Evolutionary conservation across 2,113 vertebrate genomes (phyloP).

Genomic region (Percopsis transmontana): DNA sequence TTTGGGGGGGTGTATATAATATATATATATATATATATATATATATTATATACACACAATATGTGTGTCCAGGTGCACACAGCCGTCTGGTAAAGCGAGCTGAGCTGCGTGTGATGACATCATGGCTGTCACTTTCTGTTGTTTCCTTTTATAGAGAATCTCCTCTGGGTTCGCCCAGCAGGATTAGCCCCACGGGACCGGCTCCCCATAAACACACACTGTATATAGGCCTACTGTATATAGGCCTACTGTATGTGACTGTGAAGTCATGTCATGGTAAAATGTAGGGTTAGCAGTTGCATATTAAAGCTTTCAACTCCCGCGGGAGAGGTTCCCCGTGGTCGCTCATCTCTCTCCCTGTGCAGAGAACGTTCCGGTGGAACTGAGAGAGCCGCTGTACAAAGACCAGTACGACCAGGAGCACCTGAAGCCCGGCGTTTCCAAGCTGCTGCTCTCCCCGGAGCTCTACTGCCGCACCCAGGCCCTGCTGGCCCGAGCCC

Average conservation of each 20-base stretch:
- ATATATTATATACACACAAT: too few species aligned
- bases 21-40: too few species aligned
- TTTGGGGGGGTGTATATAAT: too few species aligned
- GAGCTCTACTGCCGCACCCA: constrained; percentile 85
- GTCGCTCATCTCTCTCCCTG: too few species aligned
- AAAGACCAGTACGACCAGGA: constrained; percentile 85
- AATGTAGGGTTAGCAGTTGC: too few species aligned
- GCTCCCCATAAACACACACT: too few species aligned
- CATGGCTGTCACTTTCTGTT: constrained; percentile 34
- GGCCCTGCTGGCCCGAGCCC: constrained; percentile 67
- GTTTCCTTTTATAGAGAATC: constrained; percentile 6
- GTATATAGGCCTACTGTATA: too few species aligned
- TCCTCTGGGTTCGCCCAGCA: neutral
- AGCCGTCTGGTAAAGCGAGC: constrained; percentile 17
- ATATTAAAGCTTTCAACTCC: too few species aligned
- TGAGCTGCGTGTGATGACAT: constrained; percentile 60
- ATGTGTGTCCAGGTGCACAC: constrained; percentile 5
- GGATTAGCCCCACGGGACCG: too few species aligned
- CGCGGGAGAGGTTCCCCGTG: too few species aligned
- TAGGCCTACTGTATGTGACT: too few species aligned
- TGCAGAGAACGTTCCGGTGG: constrained; percentile 82
- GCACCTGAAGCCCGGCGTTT: constrained; percentile 83
- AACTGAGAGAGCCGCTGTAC: constrained; percentile 85
- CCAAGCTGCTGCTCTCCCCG: constrained; percentile 81
- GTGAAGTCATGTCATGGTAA: too few species aligned